A percentile compares a stretch with the other conserved stretches of the same genome.
These are phyloP conservation scores for Sebastes oblongus DNA, from an alignment of 2,797 vertebrate species.

Conservation along the genomic window DNA sequence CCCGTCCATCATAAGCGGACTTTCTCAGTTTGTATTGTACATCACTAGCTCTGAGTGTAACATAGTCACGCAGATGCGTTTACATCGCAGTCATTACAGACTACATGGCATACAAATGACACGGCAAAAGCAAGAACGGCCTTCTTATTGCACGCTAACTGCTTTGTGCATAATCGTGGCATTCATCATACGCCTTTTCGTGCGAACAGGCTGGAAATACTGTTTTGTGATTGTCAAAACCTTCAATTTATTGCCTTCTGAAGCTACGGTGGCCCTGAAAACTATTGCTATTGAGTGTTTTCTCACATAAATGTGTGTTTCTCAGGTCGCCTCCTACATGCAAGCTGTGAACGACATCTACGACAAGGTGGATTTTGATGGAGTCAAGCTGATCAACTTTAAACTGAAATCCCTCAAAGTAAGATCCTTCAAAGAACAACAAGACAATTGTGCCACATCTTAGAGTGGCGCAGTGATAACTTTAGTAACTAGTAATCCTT, in stretches of 20 bases:
- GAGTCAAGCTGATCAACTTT: slow-evolving; percentile 84
- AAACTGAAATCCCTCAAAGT: slow-evolving; percentile 85
- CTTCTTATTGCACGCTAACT: too few species aligned
- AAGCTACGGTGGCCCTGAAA: neutral
- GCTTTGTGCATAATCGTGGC: too few species aligned
- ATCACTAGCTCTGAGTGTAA: too few species aligned
- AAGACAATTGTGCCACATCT: neutral
- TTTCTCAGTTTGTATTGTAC: too few species aligned
- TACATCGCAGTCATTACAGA: too few species aligned
- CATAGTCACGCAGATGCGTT: too few species aligned
- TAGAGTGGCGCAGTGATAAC: neutral
- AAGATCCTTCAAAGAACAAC: slow-evolving; percentile 55
- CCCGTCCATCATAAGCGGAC: too few species aligned
- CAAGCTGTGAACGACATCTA: slow-evolving; percentile 83
- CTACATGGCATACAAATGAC: too few species aligned
- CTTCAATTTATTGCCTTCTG: neutral
- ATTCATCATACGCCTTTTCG: too few species aligned
- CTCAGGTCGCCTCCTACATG: slow-evolving; percentile 82
- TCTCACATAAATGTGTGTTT: neutral
- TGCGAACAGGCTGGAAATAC: too few species aligned
- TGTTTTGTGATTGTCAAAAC: too few species aligned
- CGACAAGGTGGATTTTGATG: slow-evolving; percentile 81
- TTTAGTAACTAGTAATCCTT: neutral
- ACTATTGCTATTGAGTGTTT: neutral
- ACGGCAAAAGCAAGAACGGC: too few species aligned